Conservation (phyloP, 1,140 invertebrate species). For the Papilio xuthus region DNA sequence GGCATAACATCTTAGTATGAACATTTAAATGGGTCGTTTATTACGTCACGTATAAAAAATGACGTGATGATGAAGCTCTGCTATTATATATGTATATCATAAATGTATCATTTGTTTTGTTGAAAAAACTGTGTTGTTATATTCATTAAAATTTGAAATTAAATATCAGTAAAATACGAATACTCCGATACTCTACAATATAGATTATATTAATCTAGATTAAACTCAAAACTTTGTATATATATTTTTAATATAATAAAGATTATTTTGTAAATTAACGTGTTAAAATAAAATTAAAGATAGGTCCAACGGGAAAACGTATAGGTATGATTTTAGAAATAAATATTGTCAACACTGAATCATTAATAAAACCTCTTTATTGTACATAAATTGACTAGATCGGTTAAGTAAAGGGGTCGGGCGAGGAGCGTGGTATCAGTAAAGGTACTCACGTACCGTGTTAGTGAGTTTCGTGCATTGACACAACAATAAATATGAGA, state of each 20-base stretch:
- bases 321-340: background rate
- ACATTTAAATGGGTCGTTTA: slow-evolving; percentile 32
- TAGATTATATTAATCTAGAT: background rate
- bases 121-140: background rate
- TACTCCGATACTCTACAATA: background rate
- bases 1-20: slow-evolving; percentile 17
- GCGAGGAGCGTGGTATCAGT: slow-evolving; percentile 10
- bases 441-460: slow-evolving; percentile 36
- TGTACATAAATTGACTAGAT: slow-evolving; percentile 9
- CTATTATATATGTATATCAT: background rate
- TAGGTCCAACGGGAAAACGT: background rate
- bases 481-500: slow-evolving; percentile 62
- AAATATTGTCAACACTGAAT: background rate
- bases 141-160: background rate
- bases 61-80: slow-evolving; percentile 29
- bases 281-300: too few relatives aligned
- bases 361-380: background rate
- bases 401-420: background rate
- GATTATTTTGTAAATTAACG: too few relatives aligned
- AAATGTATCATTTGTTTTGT: slow-evolving; percentile 13
- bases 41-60: slow-evolving; percentile 36
- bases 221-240: background rate
- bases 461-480: slow-evolving; percentile 54
- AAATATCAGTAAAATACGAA: background rate
- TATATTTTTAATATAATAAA: too few relatives aligned